Evolutionary conservation across 2,888 invertebrate species (phyloP), one percentile per base, ranked within the genome.

Genomic region (Tipula confusa): DNA sequence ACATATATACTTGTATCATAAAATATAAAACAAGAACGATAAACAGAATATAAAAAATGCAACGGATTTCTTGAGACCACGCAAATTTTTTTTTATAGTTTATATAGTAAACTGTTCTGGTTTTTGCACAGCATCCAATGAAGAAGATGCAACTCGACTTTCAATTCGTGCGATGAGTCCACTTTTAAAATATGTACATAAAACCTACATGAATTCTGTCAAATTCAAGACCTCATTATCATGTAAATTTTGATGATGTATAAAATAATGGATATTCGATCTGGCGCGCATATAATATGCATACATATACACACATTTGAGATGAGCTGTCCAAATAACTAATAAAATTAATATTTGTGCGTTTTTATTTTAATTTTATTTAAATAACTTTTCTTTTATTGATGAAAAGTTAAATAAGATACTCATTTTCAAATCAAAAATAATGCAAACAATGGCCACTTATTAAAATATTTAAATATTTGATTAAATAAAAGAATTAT

Each of bases 381-480:
- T n/a, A n/a, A n/a, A 64, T 64, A 64, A 24, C 18, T 64, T 64
- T 64, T 64, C 9, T 64, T 64, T 64, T 24, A 64, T 64, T 64
- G 64, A 24, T 64, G 64, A 64, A 64, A 64, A 64, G 64, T 64
- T 24, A 64, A 64, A 24, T 64, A 64, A 64, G 24, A 24, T 9
- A 18, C 24, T 24, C 18, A 64, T 64, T 64, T 64, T 11, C 64
- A 18, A 18, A 64, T 64, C 64, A 24, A 64, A 18, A 64, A 48
- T 15, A 15, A 64, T 64, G 64, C 11, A 64, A 64, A 64, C 64
- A 64, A 64, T 64, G 24, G 64, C 13, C 4, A 6, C 64, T 64
- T 64, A 64, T 64, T 64, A 64, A 64, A 64, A 64, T 64, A 64
- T 64, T 64, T 64, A 24, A 64, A 64, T 64, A 64, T 64, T 64